These are phyloP conservation scores for Ammodytes dubius DNA, from an alignment of 2,113 vertebrate genomes.

Conservation along the genomic window DNA sequence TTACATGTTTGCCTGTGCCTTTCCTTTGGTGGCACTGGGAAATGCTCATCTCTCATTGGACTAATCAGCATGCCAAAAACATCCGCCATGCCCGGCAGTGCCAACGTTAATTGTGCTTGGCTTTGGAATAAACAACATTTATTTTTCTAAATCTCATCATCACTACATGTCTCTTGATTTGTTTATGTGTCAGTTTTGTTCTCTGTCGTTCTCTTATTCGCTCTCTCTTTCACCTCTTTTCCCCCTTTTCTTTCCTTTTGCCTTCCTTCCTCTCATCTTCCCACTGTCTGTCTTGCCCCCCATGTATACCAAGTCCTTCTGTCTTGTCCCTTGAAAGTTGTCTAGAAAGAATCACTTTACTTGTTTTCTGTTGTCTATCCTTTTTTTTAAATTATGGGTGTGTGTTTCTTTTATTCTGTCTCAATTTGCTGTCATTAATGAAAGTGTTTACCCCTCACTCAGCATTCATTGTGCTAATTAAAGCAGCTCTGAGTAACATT, in stretches of 20 bases:
- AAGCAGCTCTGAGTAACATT: too few relatives aligned
- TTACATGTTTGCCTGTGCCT: constrained; percentile 71
- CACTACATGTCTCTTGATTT: constrained; percentile 67
- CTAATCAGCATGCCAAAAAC: constrained; percentile 79
- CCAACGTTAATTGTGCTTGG: constrained; percentile 83
- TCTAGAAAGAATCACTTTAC: constrained; percentile 7
- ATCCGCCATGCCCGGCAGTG: constrained; percentile 80
- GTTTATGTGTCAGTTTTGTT: constrained; percentile 67
- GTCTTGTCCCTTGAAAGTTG: neutral
- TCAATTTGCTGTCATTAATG: constrained; percentile 73
- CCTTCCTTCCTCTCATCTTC: neutral
- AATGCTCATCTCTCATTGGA: constrained; percentile 79
- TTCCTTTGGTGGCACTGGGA: constrained; percentile 72
- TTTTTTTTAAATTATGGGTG: neutral
- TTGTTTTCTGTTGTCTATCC: constrained; percentile 18
- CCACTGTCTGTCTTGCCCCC: neutral
- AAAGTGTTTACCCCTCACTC: constrained; percentile 75
- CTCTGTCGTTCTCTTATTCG: constrained; percentile 4
- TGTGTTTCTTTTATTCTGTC: constrained; percentile 34
- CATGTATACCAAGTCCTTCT: neutral
- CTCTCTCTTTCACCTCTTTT: neutral
- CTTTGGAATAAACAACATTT: constrained; percentile 80
- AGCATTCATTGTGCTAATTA: constrained; percentile 77
- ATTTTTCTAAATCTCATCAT: constrained; percentile 73
- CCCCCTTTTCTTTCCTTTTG: constrained; percentile 4